Evolutionary conservation across 2,888 invertebrate genomes (phyloP), one percentile per base, ranked within the genome.

Genomic region (Cyclophora punctaria): DNA sequence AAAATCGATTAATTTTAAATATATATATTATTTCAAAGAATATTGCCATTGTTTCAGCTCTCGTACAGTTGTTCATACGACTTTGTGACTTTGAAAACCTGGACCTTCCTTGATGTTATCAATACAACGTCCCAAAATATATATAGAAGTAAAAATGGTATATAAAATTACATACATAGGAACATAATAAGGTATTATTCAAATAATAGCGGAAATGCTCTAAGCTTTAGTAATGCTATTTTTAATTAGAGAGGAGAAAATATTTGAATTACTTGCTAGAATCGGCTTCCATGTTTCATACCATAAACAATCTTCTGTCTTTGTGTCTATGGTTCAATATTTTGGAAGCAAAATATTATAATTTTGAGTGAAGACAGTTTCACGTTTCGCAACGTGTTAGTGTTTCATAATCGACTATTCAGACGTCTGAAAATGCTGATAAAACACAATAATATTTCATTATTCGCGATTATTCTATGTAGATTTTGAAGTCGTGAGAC

Each of bases 141-240:
- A 62, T 65, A 71, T 63, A 58, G 59, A 63, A 58, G 61, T 63
- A 63, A 53, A 62, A 59, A 61, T 66, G 62, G 59, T 61, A 69
- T 69, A 68, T 56, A 60, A 65, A 70, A 64, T 37, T 62, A 61
- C 66, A 62, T 57, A 61, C 55, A 66, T 67, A 74, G 73, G 71
- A 75, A 76, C 73, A 70, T 66, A 67, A 64, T 60, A 37, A 37
- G 37, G 55, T 56, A 55, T 60, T 59, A 60, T 64, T 59, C 51
- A 63, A 62, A 57, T 60, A 50, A 56, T 51, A 62, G 51, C 59
- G 56, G 59, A 61, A 62, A 63, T 62, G 63, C 64, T 63, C 63
- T 62, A 61, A 64, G 61, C 59, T 59, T 62, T 60, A 60, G 63
- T 62, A 63, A 20, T 53, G 59, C 53, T 51, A 49, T 51, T 56